These are phyloP conservation scores for Ochotona princeps DNA, from an alignment of 2,113 vertebrate species.

Conservation along the genomic window DNA sequence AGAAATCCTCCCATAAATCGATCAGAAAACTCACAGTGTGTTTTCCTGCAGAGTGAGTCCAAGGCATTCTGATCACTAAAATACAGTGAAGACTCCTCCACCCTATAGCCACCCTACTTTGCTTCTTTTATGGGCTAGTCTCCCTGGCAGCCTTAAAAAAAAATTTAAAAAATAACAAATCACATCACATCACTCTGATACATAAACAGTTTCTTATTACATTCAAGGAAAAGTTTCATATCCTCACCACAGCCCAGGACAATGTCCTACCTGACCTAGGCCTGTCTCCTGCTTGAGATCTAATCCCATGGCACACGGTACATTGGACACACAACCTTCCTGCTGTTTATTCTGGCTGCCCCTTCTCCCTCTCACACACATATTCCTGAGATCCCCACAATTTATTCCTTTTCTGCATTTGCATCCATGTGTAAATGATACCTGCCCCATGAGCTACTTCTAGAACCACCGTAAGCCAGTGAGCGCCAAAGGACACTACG, in stretches of 20 bases:
- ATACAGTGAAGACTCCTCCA: background rate
- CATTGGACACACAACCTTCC: background rate
- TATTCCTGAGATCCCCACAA: background rate
- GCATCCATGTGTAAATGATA: background rate
- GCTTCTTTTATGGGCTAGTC: background rate
- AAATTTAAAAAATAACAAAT: background rate
- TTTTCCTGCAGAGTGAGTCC: conserved; percentile 19
- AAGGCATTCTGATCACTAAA: conserved; percentile 1
- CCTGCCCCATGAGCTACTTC: fast-evolving
- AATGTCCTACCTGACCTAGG: background rate
- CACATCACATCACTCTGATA: background rate
- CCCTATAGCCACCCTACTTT: background rate
- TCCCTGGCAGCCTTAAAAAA: background rate
- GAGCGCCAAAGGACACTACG: background rate
- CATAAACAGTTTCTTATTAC: background rate
- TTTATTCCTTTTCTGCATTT: background rate
- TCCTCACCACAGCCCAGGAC: background rate
- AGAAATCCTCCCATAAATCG: conserved; percentile 43
- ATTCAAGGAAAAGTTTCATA: background rate
- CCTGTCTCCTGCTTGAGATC: background rate
- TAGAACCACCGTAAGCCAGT: background rate
- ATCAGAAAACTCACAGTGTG: background rate
- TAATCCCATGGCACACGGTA: background rate
- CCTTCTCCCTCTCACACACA: background rate
- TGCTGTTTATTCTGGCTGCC: background rate